Evolutionary conservation across 2,797 vertebrate genomes (phyloP).

Genomic region (Sebastiscus tertius): DNA sequence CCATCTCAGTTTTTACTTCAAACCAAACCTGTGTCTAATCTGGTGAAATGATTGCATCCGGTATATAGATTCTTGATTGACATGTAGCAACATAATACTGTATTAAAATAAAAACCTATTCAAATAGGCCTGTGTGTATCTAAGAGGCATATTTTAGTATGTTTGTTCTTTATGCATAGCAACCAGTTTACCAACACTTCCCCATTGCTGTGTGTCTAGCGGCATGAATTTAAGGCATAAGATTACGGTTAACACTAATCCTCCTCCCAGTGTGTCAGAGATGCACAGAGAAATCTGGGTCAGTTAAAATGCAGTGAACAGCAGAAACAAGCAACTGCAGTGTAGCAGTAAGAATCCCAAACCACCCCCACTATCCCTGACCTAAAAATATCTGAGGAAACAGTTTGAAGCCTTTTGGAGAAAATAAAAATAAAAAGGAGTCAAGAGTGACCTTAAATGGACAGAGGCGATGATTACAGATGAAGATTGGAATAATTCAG

Average conservation of each 20-base stretch:
- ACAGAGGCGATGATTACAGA: not conserved
- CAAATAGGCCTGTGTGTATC: not conserved
- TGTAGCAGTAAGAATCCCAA: slow-evolving; percentile 11
- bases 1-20: not conserved
- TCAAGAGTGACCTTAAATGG: not conserved
- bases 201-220: not conserved
- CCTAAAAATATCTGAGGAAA: slow-evolving; percentile 18
- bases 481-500: not conserved
- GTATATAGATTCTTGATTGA: not conserved
- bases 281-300: slow-evolving; percentile 27
- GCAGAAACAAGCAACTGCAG: slow-evolving; percentile 39
- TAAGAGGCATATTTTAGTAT: slow-evolving; percentile 1
- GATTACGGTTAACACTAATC: not conserved
- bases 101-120: not conserved
- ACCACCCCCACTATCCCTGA: slow-evolving; percentile 10
- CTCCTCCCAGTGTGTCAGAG: not conserved
- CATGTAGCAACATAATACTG: not conserved
- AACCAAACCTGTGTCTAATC: slow-evolving; percentile 10
- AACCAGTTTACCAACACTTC: not conserved
- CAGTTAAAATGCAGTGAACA: slow-evolving; percentile 38
- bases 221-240: slow-evolving; percentile 2
- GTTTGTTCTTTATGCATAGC: slow-evolving; percentile 23
- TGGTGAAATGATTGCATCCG: slow-evolving; percentile 8
- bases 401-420: slow-evolving; percentile 25
- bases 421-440: not conserved